Base-by-base conservation (phyloP, 2,888 invertebrate genomes). In the Apamea anceps region DNA sequence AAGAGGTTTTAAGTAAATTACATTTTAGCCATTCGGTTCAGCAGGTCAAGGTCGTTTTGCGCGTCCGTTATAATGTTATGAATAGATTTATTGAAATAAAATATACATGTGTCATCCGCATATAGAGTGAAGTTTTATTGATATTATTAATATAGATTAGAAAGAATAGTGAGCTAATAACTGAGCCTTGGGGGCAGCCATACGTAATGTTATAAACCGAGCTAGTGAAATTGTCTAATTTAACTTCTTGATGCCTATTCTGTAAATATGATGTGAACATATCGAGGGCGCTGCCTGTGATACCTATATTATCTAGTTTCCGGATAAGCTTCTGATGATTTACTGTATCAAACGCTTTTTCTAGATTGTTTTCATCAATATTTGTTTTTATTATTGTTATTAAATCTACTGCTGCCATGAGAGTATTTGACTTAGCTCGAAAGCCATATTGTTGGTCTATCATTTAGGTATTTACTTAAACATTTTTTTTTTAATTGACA, bases 371-470 rank as follows among this genome's bases (percentile, higher is more conserved):
- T 42, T 42, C n/a, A 66, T n/a, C 37, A n/a, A 66, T 66, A n/a
- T 15, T 25, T 8, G n/a, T 66, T 66, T 66, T 77, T 10, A 77
- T 71, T 77, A 72, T 71, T 6, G 71, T 77, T 18, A 71, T 57
- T 37, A 77, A 57, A 32, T 71, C 77, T 66, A 77, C 28, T 54
- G 77, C 15, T 12, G 72, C 77, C 65, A 66, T 65, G 13, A 45
- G 54, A 2, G 77, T 74, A 32, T 57, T 79, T 18, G 79, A 75
- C 42, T 72, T 66, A 7, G 79, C 6, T 12, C 79, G 71, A 72
- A 75, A 79, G 3, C 75, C 79, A 28, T 79, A 79, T 28, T 79
- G 79, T 66, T 79, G 42, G 2, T 66, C 62, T 12, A 71, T 75
- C 12, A 66, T 15, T n/a, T 13, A 79, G 45, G 45, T 75, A 75